Evolutionary conservation across 2,113 vertebrate species (phyloP).

Genomic region (Amblyornis subalaris): DNA sequence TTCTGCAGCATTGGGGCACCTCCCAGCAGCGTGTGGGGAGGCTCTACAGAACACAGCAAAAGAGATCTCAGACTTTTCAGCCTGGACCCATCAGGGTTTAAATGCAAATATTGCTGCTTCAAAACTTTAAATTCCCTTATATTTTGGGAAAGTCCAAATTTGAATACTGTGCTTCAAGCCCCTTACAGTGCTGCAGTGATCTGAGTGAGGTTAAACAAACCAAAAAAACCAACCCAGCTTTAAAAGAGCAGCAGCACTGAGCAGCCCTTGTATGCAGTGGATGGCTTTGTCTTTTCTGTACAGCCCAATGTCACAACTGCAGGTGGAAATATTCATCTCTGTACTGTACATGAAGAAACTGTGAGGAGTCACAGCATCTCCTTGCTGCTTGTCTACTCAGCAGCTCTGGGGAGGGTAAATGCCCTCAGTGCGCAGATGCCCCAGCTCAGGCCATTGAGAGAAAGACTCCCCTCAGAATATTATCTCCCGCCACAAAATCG

Average conservation of each 20-base stretch:
- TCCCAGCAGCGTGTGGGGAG: not conserved
- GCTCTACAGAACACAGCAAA: not conserved
- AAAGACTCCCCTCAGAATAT: conserved; percentile 27
- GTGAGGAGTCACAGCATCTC: not conserved
- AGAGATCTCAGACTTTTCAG: not conserved
- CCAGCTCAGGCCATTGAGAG: conserved; percentile 31
- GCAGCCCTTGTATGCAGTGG: not conserved
- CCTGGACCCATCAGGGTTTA: not conserved
- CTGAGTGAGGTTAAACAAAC: not conserved
- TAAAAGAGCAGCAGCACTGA: not conserved
- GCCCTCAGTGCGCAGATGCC: not conserved
- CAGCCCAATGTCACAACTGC: not conserved
- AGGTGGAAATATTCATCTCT: not conserved
- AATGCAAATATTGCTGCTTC: not conserved
- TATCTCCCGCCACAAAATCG: not conserved
- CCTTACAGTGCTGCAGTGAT: not conserved
- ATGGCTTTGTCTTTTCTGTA: not conserved
- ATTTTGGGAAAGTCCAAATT: not conserved
- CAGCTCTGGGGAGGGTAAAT: conserved; percentile 20
- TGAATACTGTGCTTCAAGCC: not conserved
- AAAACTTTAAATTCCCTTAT: not conserved
- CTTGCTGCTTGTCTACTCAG: conserved; percentile 24
- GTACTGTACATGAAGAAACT: not conserved
- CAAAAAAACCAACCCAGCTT: not conserved
- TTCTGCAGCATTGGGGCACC: not conserved